Evolutionary conservation across 53 echinoderm and acorn worm genomes (phyloP), one percentile per base, ranked within the genome.

Genomic region (Temnopleurus reevesii): DNA sequence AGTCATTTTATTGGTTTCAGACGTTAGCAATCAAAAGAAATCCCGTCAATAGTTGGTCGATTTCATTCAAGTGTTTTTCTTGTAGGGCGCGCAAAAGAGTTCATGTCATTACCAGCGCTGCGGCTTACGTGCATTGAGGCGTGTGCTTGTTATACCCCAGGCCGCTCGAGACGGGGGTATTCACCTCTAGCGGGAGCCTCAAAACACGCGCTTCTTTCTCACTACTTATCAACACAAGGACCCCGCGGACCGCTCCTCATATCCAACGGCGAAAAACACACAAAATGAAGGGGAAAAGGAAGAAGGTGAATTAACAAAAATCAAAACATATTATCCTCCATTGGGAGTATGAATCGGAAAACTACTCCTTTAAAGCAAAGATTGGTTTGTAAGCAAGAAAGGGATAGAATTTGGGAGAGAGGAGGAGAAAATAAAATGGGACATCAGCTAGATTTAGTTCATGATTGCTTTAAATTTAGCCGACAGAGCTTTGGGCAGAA

Each of bases 111-210:
- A 55, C 35, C 10, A n/a, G 82, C 4, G 49, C 49, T 5, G 79
- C 46, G 49, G 54, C 55, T 55, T 45, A 45, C 60, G 85, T 26
- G 57, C 45, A 85, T 8, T 45, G 8, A 60, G 12, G 85, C 59
- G 85, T 85, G 85, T 12, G 44, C 41, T 41, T 43, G 85, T 13
- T 5, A 17, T 59, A 57, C 88, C 88, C 27, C 71, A 49, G 66
- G 88, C 66, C 88, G 51, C n/a, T 51, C 27, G 71, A 53, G 71
- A 46, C 38, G 66, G 88, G 88, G 88, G 88, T 87, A 36, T 87
- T 87, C 71, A 87, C 88, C 88, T 53, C 88, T 55, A 87, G 88
- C 71, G 1, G 49, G 71, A 43, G 88, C 88, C 71, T 60, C 85
- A 24, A 55, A 55, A 55, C 83, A 83, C 56, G 83, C 83, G 54